Base-by-base conservation (phyloP, 2,113 vertebrate genomes). In the Leptobrachium leishanense region DNA sequence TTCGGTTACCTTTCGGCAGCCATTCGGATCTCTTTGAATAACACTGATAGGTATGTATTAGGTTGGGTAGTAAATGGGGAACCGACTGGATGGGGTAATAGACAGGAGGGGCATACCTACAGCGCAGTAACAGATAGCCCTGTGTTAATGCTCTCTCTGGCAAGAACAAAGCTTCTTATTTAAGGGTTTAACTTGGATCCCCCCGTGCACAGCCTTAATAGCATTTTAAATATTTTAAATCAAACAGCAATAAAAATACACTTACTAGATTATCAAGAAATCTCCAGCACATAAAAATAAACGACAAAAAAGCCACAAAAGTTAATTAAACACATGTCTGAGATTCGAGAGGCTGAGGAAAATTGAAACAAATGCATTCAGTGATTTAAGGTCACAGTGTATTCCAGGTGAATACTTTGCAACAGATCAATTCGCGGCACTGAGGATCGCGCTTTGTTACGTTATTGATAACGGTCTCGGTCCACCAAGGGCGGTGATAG, bases 381-480 rank as follows among this genome's bases (percentile, higher is more conserved):
- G 67, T 77, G 63, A 77, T 70, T 62, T 70, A 70, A 77, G 67
- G 76, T 77, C 43, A 70, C 66, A 59, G 53, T 62, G 67, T 55
- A 59, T 44, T 57, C 50, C 1, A 54, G 75, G 65, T 77, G 54
- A 69, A 77, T 64, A 69, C 75, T 68, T 76, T 69, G 69, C 55
- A 77, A 46, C 41, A 44, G 67, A 64, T 76, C 75, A 77, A 77
- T 77, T 77, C 70, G 66, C 20, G 40, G 59, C 76, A 70, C 42
- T 77, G 68, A 77, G 70, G 46, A 70, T 70, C 67, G 41, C 67
- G 57, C 57, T 63, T 43, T 46, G 3, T 11, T 54, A 55, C 11
- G 67, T 59, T 72, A 54, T 71, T 77, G 43, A 67, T 70, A 77
- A 43, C 76, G 44, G 40, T 63, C 55, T 41, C n/a, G 46, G 54